These are phyloP conservation scores for Mellilla xanthometata DNA, from an alignment of 2,888 invertebrate species.

Conservation along the genomic window DNA sequence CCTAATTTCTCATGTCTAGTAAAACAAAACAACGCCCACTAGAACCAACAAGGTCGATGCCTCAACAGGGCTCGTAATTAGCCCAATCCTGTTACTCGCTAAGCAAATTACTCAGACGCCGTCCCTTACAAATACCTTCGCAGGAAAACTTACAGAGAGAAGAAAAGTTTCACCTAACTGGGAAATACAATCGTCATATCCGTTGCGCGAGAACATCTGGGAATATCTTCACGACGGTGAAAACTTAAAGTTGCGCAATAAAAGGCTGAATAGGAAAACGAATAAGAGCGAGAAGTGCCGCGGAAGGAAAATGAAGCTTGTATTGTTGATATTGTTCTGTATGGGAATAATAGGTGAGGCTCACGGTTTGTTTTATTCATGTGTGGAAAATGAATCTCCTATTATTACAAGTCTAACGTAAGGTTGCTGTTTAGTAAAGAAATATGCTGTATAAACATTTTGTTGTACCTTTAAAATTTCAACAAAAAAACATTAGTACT, in stretches of 20 bases:
- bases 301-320: slow-evolving; percentile 40
- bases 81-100: slow-evolving; percentile 46
- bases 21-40: slow-evolving; percentile 1
- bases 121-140: slow-evolving; percentile 30
- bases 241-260: slow-evolving; percentile 42
- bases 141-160: slow-evolving; percentile 58
- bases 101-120: slow-evolving; percentile 46
- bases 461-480: too few species aligned
- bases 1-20: not conserved
- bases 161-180: slow-evolving; percentile 52
- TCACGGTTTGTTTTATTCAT: slow-evolving; percentile 1
- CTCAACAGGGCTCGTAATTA: slow-evolving; percentile 41
- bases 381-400: too few species aligned
- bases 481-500: too few species aligned
- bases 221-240: slow-evolving; percentile 55
- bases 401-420: too few species aligned
- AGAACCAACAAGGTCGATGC: slow-evolving; percentile 10
- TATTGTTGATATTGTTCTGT: slow-evolving; percentile 43
- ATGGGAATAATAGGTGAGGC: slow-evolving; percentile 6
- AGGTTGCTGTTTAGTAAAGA: too few species aligned
- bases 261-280: slow-evolving; percentile 43
- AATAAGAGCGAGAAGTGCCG: slow-evolving; percentile 46
- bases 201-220: slow-evolving; percentile 63
- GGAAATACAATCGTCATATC: slow-evolving; percentile 61
- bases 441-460: too few species aligned